phyloP scores from a whole-genome alignment of 92 coral and sea anemone genomes.

The Epizoanthus fatuus region DNA sequence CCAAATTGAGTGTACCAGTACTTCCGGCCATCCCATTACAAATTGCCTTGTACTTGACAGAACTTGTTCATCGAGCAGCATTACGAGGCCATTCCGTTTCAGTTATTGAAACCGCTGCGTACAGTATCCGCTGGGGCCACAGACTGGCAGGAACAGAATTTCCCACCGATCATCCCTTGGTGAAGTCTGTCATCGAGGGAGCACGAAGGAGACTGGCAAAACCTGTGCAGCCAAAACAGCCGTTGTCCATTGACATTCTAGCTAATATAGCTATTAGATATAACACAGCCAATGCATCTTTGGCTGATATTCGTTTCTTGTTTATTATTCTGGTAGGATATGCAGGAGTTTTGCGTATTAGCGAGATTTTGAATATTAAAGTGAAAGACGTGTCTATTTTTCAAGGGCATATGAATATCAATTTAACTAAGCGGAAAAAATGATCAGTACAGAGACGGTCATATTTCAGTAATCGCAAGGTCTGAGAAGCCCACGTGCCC shows the following conservation, averaged over 20 bases:
- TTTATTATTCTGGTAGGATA: slow-evolving; percentile 19
- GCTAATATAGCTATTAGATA: slow-evolving; percentile 2
- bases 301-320: slow-evolving; percentile 18
- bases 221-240: slow-evolving; percentile 38
- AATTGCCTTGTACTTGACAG: slow-evolving; percentile 34
- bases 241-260: neutral
- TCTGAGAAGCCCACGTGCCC: slow-evolving; percentile 26
- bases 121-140: slow-evolving; percentile 39
- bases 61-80: slow-evolving; percentile 19
- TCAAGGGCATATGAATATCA: slow-evolving; percentile 22
- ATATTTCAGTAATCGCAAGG: slow-evolving; percentile 31
- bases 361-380: slow-evolving; percentile 21
- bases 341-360: slow-evolving; percentile 24
- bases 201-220: slow-evolving; percentile 31
- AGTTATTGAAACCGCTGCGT: slow-evolving; percentile 3
- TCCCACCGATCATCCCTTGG: slow-evolving; percentile 17
- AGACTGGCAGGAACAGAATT: neutral
- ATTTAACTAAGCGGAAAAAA: slow-evolving; percentile 29
- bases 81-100: slow-evolving; percentile 31
- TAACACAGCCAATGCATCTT: slow-evolving; percentile 18
- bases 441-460: slow-evolving; percentile 47
- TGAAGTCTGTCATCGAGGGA: slow-evolving; percentile 23
- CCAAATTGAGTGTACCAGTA: slow-evolving; percentile 32
- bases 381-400: neutral
- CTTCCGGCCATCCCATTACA: slow-evolving; percentile 46